These are phyloP conservation scores for Brevimyrus niger DNA, from an alignment of 2,113 vertebrate species.

Conservation along the genomic window DNA sequence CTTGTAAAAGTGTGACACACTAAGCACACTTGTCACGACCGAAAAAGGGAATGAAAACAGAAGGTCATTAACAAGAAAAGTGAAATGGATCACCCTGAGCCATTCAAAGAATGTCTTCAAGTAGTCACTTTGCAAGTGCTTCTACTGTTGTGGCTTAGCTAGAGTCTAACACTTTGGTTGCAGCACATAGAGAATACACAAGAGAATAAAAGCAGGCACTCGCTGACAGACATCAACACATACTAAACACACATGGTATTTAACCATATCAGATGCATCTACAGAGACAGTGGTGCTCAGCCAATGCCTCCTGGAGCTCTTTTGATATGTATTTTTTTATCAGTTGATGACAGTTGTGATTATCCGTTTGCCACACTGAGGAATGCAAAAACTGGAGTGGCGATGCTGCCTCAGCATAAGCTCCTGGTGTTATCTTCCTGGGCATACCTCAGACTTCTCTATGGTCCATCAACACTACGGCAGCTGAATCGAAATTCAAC, in stretches of 20 bases:
- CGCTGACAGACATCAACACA: not conserved
- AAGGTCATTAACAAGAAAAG: not conserved
- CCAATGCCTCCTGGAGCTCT: not conserved
- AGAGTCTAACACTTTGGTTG: not conserved
- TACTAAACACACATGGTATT: not conserved
- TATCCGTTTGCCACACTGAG: not conserved
- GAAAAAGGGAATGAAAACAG: not conserved
- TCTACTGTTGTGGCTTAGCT: not conserved
- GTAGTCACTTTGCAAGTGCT: not conserved
- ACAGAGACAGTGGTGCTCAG: not conserved
- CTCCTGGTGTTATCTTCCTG: not conserved
- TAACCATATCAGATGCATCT: not conserved
- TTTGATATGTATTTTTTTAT: conserved; percentile 6
- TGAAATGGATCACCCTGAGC: not conserved
- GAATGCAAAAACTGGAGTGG: not conserved
- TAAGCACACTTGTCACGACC: not conserved
- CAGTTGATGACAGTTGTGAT: not conserved
- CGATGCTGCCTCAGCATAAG: not conserved
- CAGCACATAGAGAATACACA: not conserved
- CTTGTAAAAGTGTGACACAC: conserved; percentile 3
- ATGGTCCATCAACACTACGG: not conserved
- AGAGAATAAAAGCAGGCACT: not conserved
- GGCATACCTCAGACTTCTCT: not conserved
- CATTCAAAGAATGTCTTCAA: not conserved
- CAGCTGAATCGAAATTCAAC: not conserved